Conservation (phyloP, 2,113 vertebrate genomes). For the Catagonus wagneri region DNA sequence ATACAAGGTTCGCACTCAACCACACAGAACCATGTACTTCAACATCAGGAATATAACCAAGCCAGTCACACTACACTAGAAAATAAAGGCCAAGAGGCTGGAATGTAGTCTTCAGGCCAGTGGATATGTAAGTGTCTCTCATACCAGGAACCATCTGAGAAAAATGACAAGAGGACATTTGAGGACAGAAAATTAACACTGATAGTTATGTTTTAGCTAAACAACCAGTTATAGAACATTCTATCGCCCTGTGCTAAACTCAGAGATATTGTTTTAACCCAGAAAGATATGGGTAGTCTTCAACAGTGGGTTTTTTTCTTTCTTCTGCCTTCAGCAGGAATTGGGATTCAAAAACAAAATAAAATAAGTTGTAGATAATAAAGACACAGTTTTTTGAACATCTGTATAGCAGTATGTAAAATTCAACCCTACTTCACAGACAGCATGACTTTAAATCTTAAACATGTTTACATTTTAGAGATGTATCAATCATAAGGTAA, state of each 20-base stretch:
- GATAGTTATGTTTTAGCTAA: neutral
- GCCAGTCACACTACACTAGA: neutral
- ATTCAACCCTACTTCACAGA: neutral
- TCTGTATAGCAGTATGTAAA: neutral
- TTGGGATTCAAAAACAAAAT: conserved; percentile 17
- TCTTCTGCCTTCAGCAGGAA: neutral
- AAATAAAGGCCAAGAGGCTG: neutral
- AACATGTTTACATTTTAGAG: conserved; percentile 13
- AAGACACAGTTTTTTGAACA: neutral
- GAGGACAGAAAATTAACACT: neutral
- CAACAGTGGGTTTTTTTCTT: neutral
- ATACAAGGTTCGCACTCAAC: neutral
- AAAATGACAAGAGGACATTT: neutral
- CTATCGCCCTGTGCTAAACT: neutral
- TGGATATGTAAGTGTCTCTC: neutral
- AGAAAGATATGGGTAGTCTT: neutral
- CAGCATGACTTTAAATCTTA: neutral
- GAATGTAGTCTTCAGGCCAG: neutral
- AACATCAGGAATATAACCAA: neutral
- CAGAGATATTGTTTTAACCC: neutral
- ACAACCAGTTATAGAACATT: neutral
- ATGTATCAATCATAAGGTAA: neutral
- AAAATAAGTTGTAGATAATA: neutral
- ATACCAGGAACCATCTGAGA: neutral
- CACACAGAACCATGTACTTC: neutral